phyloP scores from a whole-genome alignment of 2,113 vertebrate species.

The Beaufortia kweichowensis region DNA sequence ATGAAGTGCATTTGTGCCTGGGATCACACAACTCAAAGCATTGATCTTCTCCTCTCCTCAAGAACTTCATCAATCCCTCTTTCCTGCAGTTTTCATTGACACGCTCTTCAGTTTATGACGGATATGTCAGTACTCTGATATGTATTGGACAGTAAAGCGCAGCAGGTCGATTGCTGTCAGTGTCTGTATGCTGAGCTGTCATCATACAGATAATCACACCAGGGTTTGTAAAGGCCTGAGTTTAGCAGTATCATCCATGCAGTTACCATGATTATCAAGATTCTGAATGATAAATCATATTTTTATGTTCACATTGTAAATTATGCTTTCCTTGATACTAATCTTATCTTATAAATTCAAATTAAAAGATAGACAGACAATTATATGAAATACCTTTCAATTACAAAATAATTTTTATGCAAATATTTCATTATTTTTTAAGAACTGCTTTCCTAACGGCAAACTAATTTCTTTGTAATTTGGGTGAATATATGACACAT shows the following conservation, averaged over 20 bases:
- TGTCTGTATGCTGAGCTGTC: background rate
- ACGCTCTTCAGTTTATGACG: background rate
- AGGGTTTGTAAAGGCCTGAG: background rate
- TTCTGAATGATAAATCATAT: background rate
- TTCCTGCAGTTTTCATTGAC: background rate
- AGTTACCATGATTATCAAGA: constrained; percentile 24
- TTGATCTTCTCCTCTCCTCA: background rate
- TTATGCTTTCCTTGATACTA: background rate
- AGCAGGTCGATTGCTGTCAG: background rate
- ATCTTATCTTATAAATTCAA: too few relatives aligned
- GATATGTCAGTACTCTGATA: too few relatives aligned
- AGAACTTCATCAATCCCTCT: background rate
- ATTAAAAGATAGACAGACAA: too few relatives aligned
- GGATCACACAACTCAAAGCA: background rate
- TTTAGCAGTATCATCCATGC: background rate
- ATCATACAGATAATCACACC: background rate
- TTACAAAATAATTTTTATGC: too few relatives aligned
- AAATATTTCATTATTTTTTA: too few relatives aligned
- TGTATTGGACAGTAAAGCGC: background rate
- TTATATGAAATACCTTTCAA: too few relatives aligned
- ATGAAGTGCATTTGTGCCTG: background rate
- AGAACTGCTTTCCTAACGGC: too few relatives aligned
- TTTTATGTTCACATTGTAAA: background rate
- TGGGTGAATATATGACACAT: too few relatives aligned
- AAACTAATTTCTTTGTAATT: too few relatives aligned